Evolutionary conservation across 2,888 invertebrate genomes (phyloP).

Genomic region (Dyspetes luteomarginatus): DNA sequence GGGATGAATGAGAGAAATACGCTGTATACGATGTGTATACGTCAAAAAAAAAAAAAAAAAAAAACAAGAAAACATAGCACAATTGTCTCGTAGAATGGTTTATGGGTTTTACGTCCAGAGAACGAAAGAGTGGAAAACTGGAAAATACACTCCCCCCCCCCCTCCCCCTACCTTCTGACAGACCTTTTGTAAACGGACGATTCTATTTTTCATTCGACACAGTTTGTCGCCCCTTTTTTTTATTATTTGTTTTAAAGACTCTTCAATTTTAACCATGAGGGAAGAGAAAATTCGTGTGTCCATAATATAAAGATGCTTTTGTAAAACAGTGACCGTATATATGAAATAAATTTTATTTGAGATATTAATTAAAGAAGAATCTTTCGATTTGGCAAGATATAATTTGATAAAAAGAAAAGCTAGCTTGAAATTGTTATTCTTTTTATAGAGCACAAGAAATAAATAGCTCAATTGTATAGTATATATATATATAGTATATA

Average conservation of each 20-base stretch:
- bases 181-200: constrained; percentile 1
- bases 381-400: too few relatives aligned
- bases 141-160: constrained; percentile 2
- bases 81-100: constrained; percentile 55
- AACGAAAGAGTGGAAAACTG: constrained; percentile 39
- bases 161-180: background rate
- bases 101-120: constrained; percentile 41
- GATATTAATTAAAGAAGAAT: too few relatives aligned
- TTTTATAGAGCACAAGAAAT: too few relatives aligned
- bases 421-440: background rate
- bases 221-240: background rate
- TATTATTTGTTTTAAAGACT: constrained; percentile 5
- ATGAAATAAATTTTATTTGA: too few relatives aligned
- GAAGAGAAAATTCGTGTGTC: background rate
- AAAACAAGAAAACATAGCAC: constrained; percentile 4
- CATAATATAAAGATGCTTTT: background rate
- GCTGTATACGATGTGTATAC: constrained; percentile 10
- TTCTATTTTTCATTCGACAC: constrained; percentile 21
- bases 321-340: too few relatives aligned
- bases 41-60: constrained; percentile 4
- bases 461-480: background rate
- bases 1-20: constrained; percentile 30
- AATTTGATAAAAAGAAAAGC: background rate
- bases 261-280: constrained; percentile 21
- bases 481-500: background rate